phyloP scores from a whole-genome alignment of 2,797 vertebrate genomes.

The Hapalemur alaotrensis region DNA sequence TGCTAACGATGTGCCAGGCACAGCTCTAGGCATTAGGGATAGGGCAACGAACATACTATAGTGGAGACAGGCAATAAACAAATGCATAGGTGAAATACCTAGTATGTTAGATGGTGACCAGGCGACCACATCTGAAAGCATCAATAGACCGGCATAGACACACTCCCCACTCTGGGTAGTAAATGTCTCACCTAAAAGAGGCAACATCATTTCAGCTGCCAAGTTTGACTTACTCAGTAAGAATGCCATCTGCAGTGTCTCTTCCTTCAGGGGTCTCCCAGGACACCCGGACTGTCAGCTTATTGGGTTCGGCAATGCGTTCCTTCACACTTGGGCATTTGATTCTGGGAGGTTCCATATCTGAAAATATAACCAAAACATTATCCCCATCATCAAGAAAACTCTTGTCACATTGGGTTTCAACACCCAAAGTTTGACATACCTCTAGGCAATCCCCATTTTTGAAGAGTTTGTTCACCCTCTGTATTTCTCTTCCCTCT shows the following conservation, averaged over 20 bases:
- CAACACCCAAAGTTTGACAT: neutral
- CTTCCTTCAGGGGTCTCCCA: conserved; percentile 97
- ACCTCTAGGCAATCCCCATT: neutral
- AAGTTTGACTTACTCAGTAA: conserved; percentile 92
- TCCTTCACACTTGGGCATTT: conserved; percentile 96
- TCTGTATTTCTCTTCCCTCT: neutral
- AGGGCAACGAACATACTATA: neutral
- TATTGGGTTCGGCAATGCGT: conserved; percentile 94
- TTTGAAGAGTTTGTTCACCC: neutral
- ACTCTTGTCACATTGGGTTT: neutral
- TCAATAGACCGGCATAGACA: neutral
- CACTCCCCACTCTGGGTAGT: neutral
- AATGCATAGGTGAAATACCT: neutral
- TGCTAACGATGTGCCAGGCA: neutral
- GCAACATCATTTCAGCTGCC: neutral
- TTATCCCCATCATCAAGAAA: conserved; percentile 33
- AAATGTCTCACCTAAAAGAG: neutral
- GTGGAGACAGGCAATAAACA: neutral
- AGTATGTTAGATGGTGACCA: neutral
- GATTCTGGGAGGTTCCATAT: conserved; percentile 94
- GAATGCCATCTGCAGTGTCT: conserved; percentile 96
- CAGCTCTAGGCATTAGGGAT: neutral
- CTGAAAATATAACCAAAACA: conserved; percentile 81
- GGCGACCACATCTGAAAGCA: neutral
- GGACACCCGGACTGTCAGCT: conserved; percentile 92